Conservation (phyloP, 2,888 invertebrate species). For the Rhopalosiphum nymphaeae region DNA sequence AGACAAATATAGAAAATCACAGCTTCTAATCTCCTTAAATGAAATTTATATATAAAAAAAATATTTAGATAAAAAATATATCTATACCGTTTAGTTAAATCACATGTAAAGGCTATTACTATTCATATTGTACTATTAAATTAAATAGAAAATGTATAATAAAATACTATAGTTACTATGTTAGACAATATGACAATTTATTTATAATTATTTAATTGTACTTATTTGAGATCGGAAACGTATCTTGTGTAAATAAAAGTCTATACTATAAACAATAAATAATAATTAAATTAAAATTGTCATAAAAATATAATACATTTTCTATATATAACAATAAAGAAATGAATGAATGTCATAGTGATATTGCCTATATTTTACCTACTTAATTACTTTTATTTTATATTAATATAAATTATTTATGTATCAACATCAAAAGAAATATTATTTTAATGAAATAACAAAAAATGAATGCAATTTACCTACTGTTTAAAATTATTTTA, state of each 20-base stretch:
- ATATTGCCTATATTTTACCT: neutral
- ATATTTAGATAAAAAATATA: neutral
- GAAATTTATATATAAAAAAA: neutral
- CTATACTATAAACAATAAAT: neutral
- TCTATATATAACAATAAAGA: neutral
- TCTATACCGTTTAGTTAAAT: neutral
- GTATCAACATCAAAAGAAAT: constrained; percentile 2
- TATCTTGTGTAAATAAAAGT: neutral
- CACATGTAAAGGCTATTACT: neutral
- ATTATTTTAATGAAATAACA: neutral
- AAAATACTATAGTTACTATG: neutral
- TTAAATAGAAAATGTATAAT: neutral
- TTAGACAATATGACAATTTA: neutral
- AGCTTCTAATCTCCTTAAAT: neutral
- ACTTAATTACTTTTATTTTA: neutral
- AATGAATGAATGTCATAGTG: neutral
- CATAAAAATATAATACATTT: neutral
- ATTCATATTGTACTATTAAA: neutral
- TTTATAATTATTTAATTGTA: neutral
- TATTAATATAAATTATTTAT: neutral
- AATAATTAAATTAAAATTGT: neutral
- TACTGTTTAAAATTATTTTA: neutral
- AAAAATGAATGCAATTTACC: neutral
- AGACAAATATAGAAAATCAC: too few relatives aligned
- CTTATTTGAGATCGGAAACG: neutral